Evolutionary conservation across 1,140 invertebrate genomes (phyloP).

Genomic region (Hydropsyche tenuis): DNA sequence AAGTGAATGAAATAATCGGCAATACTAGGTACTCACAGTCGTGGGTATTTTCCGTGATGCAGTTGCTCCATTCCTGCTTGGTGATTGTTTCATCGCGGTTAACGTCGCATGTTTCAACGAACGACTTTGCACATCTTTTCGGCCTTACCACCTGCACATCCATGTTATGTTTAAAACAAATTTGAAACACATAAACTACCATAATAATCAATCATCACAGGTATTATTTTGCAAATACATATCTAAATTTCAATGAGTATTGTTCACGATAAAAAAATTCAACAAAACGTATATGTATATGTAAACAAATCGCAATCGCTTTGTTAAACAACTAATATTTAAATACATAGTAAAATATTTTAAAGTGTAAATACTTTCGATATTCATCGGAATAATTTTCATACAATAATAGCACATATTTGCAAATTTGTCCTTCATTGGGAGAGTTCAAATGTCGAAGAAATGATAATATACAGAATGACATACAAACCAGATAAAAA

Average conservation of each 20-base stretch:
- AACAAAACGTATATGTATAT: too few species aligned
- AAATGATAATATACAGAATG: conserved; percentile 9
- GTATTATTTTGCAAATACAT: too few species aligned
- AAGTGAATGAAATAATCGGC: not conserved
- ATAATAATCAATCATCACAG: too few species aligned
- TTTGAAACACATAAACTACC: too few species aligned
- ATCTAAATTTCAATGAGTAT: too few species aligned
- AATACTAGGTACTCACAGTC: conserved; percentile 29
- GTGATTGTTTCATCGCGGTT: conserved; percentile 79
- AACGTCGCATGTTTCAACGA: conserved; percentile 84
- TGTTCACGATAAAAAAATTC: too few species aligned
- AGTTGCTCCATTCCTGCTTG: conserved; percentile 82
- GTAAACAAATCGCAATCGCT: too few species aligned
- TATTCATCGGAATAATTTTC: too few species aligned
- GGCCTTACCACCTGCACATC: conserved; percentile 75
- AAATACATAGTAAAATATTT: too few species aligned
- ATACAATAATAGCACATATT: not conserved
- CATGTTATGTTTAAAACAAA: conserved; percentile 8
- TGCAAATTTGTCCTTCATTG: conserved; percentile 15
- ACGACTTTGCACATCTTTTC: conserved; percentile 86
- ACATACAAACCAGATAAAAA: not conserved
- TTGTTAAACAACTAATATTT: too few species aligned
- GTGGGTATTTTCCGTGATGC: conserved; percentile 64
- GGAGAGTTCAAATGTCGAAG: conserved; percentile 30
- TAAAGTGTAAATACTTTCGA: too few species aligned